Evolutionary conservation across 2,113 vertebrate genomes (phyloP).

Genomic region (Aviceda subcristata): DNA sequence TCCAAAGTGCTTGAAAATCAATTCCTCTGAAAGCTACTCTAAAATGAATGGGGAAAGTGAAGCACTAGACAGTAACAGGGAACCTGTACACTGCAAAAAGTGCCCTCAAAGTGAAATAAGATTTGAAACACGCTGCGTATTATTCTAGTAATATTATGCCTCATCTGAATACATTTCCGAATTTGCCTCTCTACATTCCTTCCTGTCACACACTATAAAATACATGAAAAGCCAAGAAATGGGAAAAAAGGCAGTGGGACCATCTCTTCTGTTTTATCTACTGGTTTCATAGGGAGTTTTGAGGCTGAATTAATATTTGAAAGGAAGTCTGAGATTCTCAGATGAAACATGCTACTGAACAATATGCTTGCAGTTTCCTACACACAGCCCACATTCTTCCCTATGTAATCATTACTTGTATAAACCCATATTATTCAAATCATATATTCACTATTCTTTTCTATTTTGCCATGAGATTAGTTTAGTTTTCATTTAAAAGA

Average conservation of each 20-base stretch:
- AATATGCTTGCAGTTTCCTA: neutral
- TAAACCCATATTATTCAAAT: neutral
- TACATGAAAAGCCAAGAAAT: neutral
- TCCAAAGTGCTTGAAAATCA: neutral
- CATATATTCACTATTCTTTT: neutral
- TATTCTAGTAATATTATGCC: neutral
- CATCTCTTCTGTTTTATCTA: neutral
- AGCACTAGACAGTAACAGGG: neutral
- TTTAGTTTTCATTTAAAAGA: neutral
- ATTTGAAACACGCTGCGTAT: neutral
- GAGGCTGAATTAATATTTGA: conserved; percentile 10
- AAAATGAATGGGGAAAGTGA: neutral
- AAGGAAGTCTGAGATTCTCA: neutral
- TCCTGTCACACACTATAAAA: neutral
- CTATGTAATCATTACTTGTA: neutral
- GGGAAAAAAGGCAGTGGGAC: neutral
- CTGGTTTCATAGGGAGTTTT: neutral
- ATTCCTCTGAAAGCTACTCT: neutral
- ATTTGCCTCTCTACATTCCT: neutral
- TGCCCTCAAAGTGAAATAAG: neutral
- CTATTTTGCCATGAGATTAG: neutral
- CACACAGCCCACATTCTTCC: neutral
- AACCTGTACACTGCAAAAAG: neutral
- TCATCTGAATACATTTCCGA: neutral
- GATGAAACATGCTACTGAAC: neutral